phyloP scores from a whole-genome alignment of 1,140 invertebrate genomes.

The Wiebesia pumilae region DNA sequence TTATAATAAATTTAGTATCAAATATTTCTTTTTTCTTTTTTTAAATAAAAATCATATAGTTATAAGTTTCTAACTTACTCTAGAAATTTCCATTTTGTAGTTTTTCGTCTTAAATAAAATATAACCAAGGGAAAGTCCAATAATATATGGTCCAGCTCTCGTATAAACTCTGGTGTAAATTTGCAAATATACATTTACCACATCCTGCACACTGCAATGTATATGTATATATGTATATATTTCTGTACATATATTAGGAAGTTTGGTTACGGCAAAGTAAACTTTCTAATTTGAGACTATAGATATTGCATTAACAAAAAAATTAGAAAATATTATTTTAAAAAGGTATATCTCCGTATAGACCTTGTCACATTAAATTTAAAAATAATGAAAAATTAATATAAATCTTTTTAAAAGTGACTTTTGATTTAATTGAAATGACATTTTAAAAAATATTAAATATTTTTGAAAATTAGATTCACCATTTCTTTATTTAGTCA shows the following conservation, averaged over 20 bases:
- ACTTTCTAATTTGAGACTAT: not conserved
- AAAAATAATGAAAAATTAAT: no score
- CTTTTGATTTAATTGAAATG: no score
- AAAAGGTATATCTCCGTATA: no score
- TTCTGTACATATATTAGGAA: no score
- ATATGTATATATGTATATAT: no score
- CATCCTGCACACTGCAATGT: constrained; percentile 53
- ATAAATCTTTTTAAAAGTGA: no score
- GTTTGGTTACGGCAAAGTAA: not conserved
- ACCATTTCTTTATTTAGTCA: no score
- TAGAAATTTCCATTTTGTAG: constrained; percentile 56
- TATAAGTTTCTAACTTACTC: constrained; percentile 56
- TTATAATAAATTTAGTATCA: not conserved
- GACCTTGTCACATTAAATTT: no score
- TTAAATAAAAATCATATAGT: not conserved
- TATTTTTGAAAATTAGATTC: no score
- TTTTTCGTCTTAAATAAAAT: constrained; percentile 58
- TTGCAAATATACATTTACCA: constrained; percentile 61
- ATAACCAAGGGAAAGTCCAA: constrained; percentile 71
- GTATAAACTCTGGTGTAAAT: constrained; percentile 67
- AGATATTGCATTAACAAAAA: not conserved
- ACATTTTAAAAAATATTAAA: no score
- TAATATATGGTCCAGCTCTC: constrained; percentile 69
- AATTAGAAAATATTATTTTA: not conserved
- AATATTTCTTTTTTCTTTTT: not conserved